These are phyloP conservation scores for Heterodera schachtii DNA, from an alignment of 1,140 invertebrate genomes.

Conservation along the genomic window DNA sequence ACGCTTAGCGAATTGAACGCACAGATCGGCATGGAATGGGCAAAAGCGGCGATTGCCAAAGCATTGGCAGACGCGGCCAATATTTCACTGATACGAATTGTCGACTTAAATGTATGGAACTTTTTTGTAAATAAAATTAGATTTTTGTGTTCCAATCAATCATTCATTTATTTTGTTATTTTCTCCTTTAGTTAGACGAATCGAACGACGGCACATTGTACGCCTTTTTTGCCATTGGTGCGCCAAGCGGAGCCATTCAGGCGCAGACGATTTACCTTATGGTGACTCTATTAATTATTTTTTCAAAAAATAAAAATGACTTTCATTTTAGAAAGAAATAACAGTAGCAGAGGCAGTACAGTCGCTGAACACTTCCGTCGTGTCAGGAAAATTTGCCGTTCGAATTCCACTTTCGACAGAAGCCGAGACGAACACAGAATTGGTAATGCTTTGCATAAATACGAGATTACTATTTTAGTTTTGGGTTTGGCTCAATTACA, in stretches of 20 bases:
- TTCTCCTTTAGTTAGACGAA: constrained; percentile 25
- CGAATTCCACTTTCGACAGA: neutral
- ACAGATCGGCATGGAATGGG: constrained; percentile 37
- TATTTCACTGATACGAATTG: constrained; percentile 41
- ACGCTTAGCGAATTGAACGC: neutral
- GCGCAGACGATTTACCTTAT: neutral
- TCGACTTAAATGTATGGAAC: constrained; percentile 38
- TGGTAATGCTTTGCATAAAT: neutral
- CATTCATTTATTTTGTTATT: constrained; percentile 23
- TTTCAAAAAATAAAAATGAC: neutral
- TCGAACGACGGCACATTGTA: constrained; percentile 14
- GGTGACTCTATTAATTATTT: neutral
- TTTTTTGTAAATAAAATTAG: neutral
- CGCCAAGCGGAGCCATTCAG: neutral
- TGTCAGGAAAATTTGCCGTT: neutral
- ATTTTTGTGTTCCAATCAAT: constrained; percentile 26
- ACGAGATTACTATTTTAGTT: too few species aligned
- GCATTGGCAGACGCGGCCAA: constrained; percentile 39
- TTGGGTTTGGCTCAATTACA: too few species aligned
- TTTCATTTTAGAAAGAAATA: neutral
- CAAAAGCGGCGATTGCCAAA: constrained; percentile 40
- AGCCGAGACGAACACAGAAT: neutral
- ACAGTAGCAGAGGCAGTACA: neutral
- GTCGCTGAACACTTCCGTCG: neutral
- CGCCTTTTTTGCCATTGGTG: constrained; percentile 5